Evolutionary conservation across 2,113 vertebrate genomes (phyloP).

Genomic region (Albula goreensis): DNA sequence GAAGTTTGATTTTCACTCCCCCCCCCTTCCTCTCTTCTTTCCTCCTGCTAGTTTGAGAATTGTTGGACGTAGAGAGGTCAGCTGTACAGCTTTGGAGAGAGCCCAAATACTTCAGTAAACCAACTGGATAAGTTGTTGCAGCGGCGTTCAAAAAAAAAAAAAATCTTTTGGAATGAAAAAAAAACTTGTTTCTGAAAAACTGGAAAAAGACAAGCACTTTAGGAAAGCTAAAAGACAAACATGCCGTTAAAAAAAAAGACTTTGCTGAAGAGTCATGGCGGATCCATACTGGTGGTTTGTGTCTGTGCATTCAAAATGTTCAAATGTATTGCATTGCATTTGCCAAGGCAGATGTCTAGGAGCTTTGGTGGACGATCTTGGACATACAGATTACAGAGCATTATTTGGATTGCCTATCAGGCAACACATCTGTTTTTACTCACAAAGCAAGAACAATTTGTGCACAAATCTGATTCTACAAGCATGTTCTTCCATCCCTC

Average conservation of each 20-base stretch:
- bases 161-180: conserved; percentile 17
- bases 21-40: not conserved
- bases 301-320: conserved; percentile 20
- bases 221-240: not conserved
- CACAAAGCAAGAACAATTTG: conserved; percentile 45
- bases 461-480: conserved; percentile 40
- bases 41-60: conserved; percentile 50
- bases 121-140: conserved; percentile 13
- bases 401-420: conserved; percentile 48
- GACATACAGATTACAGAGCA: conserved; percentile 44
- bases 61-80: conserved; percentile 56
- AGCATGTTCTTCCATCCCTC: conserved; percentile 36
- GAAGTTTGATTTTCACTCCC: conserved; percentile 49
- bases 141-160: conserved; percentile 27
- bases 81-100: conserved; percentile 44
- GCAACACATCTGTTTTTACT: conserved; percentile 52
- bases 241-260: conserved; percentile 31
- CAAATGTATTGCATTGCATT: not conserved
- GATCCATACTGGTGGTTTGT: conserved; percentile 32
- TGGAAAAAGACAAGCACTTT: not conserved
- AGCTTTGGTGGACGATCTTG: conserved; percentile 36
- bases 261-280: conserved; percentile 31
- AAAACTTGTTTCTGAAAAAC: not conserved
- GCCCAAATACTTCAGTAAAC: conserved; percentile 25
- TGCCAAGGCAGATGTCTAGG: conserved; percentile 44